Evolutionary conservation across 2,113 vertebrate species (phyloP).

Genomic region (Leucopsar rothschildi): DNA sequence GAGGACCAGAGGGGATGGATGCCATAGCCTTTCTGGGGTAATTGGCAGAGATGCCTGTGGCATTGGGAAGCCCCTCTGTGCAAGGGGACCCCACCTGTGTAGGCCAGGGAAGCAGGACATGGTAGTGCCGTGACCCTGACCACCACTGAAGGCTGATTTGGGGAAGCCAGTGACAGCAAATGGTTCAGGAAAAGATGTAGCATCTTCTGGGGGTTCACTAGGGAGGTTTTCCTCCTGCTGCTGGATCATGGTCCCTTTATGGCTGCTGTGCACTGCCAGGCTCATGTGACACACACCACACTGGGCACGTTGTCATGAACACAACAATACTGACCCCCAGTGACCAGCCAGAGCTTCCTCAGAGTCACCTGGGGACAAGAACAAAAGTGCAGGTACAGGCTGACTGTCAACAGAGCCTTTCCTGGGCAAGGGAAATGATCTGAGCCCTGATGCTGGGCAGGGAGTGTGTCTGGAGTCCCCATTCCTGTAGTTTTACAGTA

Average conservation of each 20-base stretch:
- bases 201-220: neutral
- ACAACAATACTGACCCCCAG: neutral
- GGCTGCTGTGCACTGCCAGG: neutral
- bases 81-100: neutral
- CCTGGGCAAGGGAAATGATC: fast-evolving
- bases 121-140: neutral
- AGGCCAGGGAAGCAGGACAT: neutral
- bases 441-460: neutral
- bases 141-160: neutral
- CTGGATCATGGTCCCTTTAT: neutral
- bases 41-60: neutral
- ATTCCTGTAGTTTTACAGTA: neutral
- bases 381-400: neutral
- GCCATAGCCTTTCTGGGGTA: neutral
- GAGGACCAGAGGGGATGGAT: neutral
- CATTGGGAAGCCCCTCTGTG: neutral
- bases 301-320: neutral
- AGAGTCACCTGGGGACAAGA: neutral
- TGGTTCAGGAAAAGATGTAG: neutral
- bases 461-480: neutral
- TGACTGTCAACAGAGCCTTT: neutral
- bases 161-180: neutral
- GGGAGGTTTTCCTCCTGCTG: neutral
- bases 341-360: neutral
- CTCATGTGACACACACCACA: fast-evolving